Evolutionary conservation across 2,113 vertebrate genomes (phyloP).

Genomic region (Albula glossodonta): DNA sequence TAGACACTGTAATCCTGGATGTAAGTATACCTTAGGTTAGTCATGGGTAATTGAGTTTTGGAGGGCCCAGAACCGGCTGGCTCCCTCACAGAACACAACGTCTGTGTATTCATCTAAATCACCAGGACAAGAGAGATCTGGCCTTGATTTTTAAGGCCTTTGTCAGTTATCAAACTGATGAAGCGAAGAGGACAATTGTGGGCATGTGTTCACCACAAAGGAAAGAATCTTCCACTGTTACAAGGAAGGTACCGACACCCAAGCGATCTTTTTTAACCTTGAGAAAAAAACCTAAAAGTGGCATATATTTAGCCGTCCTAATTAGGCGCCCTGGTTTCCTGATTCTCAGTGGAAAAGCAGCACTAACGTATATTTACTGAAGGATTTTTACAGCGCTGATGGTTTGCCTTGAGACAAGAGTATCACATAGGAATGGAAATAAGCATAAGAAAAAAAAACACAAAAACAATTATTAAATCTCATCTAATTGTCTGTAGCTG

Average conservation of each 20-base stretch:
- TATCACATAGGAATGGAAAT: neutral
- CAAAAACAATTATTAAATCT: neutral
- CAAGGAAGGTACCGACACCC: neutral
- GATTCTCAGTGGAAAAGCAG: neutral
- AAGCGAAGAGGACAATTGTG: neutral
- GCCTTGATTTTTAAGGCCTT: neutral
- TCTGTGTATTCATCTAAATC: neutral
- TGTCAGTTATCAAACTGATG: neutral
- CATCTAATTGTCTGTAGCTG: neutral
- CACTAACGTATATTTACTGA: slow-evolving; percentile 1
- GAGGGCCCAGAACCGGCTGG: too few species aligned
- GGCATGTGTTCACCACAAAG: neutral
- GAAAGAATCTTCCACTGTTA: neutral
- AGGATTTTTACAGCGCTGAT: neutral
- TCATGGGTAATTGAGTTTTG: too few species aligned
- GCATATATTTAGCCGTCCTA: slow-evolving; percentile 74
- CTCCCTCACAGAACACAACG: too few species aligned
- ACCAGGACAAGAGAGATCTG: neutral
- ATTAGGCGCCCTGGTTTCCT: slow-evolving; percentile 71
- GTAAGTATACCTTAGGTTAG: too few species aligned
- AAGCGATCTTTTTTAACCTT: slow-evolving; percentile 18
- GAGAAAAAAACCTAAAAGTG: slow-evolving; percentile 26
- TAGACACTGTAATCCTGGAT: too few species aligned
- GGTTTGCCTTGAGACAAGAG: neutral
- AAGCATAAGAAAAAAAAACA: neutral